Conservation (phyloP, 64 coral and sea anemone genomes). For the Orbicella faveolata region DNA sequence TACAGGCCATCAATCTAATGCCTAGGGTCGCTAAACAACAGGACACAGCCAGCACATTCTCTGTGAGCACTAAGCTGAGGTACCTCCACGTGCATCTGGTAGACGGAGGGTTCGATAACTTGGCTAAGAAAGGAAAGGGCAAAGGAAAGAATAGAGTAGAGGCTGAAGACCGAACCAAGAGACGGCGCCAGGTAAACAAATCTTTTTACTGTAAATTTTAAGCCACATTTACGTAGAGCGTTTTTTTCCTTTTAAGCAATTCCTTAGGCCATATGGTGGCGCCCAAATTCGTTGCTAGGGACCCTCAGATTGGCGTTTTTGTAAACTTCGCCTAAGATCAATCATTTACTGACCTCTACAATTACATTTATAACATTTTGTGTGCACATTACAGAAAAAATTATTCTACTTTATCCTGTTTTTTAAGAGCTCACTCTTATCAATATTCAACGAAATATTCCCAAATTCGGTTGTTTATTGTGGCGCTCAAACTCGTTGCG, state of each 20-base stretch:
- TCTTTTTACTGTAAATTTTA: no score
- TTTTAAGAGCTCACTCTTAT: no score
- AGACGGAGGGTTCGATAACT: constrained; percentile 81
- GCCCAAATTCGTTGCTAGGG: no score
- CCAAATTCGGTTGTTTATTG: not conserved
- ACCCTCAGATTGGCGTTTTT: no score
- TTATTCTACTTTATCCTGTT: no score
- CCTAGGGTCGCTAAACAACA: constrained; percentile 56
- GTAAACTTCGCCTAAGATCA: no score
- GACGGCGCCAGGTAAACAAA: not conserved
- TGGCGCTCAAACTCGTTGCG: not conserved
- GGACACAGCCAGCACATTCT: constrained; percentile 72
- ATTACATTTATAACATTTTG: no score
- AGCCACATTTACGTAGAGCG: no score
- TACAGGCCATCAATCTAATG: constrained; percentile 83
- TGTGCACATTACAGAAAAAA: no score
- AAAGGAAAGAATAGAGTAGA: constrained; percentile 18
- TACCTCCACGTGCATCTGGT: constrained; percentile 85
- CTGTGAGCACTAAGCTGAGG: constrained; percentile 66
- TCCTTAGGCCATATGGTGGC: no score
- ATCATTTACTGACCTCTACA: no score
- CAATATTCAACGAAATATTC: no score
- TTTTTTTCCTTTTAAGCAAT: not conserved
- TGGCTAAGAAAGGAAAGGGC: constrained; percentile 64
- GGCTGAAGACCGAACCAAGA: not conserved